phyloP scores from a whole-genome alignment of 2,113 vertebrate genomes.

The Buteo buteo region DNA sequence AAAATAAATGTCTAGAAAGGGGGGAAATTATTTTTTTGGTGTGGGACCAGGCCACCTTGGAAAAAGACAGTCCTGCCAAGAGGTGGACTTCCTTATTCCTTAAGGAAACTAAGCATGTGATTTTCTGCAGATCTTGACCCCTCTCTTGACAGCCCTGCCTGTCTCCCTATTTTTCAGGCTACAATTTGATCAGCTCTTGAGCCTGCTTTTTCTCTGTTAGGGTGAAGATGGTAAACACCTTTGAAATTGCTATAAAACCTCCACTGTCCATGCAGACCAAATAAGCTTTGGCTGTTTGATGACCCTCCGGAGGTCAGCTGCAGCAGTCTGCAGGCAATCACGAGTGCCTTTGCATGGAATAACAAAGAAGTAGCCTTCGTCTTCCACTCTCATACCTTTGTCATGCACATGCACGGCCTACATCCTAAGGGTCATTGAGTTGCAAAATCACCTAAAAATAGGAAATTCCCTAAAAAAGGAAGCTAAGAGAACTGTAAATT shows the following conservation, averaged over 20 bases:
- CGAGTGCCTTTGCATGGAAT: not conserved
- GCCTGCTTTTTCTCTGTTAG: not conserved
- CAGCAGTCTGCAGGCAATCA: not conserved
- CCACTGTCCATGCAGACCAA: not conserved
- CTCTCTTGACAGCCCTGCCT: not conserved
- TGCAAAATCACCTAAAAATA: not conserved
- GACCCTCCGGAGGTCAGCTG: fast-evolving
- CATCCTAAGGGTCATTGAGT: not conserved
- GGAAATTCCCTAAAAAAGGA: not conserved
- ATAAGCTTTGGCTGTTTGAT: not conserved
- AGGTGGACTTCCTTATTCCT: not conserved
- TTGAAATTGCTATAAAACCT: not conserved
- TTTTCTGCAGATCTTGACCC: not conserved
- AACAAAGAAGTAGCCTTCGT: not conserved
- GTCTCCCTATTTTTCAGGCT: not conserved
- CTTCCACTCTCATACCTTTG: not conserved
- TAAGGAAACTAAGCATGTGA: not conserved
- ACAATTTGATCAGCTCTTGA: not conserved
- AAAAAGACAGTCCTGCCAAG: not conserved
- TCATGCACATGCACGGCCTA: fast-evolving
- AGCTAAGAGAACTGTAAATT: not conserved
- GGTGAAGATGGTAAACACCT: not conserved
- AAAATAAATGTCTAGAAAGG: not conserved
- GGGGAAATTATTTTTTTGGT: not conserved
- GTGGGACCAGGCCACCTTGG: not conserved